Percentiles rank a stretch among this genome's conserved stretches.
Conservation (phyloP, 2,888 invertebrate genomes). For the Drosophila falleni region DNA sequence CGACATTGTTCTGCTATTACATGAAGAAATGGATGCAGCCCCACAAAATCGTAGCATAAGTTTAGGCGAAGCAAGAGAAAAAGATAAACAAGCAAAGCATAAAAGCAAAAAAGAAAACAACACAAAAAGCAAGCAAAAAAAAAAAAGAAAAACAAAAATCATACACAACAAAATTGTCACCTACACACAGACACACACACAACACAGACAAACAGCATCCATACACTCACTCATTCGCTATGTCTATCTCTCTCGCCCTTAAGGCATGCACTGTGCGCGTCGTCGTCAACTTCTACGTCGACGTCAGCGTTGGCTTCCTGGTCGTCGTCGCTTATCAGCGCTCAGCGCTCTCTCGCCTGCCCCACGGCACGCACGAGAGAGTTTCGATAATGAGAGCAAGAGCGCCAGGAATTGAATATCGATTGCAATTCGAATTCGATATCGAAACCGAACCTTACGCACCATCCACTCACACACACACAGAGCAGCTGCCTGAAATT, state of each 20-base stretch:
- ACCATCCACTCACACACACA: constrained; percentile 24
- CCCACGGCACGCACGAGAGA: constrained; percentile 33
- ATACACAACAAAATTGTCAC: constrained; percentile 75
- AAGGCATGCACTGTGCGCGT: constrained; percentile 43
- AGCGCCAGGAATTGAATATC: constrained; percentile 31
- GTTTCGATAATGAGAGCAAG: constrained; percentile 45
- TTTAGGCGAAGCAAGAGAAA: constrained; percentile 40
- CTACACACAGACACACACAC: constrained; percentile 26
- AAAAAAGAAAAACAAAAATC: constrained; percentile 64
- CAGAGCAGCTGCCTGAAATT: constrained; percentile 42
- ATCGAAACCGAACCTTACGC: constrained; percentile 4
- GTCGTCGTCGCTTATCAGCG: constrained; percentile 44
- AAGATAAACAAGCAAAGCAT: constrained; percentile 1
- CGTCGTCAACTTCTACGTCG: not conserved
- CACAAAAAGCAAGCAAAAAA: constrained; percentile 31
- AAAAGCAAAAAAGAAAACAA: constrained; percentile 24
- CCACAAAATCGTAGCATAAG: constrained; percentile 91
- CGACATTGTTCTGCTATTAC: constrained; percentile 96
- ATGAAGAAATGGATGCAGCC: constrained; percentile 96
- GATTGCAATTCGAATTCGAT: constrained; percentile 12
- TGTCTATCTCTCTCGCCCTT: constrained; percentile 69
- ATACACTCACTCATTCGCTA: constrained; percentile 52
- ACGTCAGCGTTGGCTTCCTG: not conserved
- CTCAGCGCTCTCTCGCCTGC: constrained; percentile 50
- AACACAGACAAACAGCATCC: constrained; percentile 21